A percentile compares a stretch with the other conserved stretches of the same genome.
These are phyloP conservation scores for Corydoras maculifer DNA, from an alignment of 2,113 vertebrate genomes.

Conservation along the genomic window DNA sequence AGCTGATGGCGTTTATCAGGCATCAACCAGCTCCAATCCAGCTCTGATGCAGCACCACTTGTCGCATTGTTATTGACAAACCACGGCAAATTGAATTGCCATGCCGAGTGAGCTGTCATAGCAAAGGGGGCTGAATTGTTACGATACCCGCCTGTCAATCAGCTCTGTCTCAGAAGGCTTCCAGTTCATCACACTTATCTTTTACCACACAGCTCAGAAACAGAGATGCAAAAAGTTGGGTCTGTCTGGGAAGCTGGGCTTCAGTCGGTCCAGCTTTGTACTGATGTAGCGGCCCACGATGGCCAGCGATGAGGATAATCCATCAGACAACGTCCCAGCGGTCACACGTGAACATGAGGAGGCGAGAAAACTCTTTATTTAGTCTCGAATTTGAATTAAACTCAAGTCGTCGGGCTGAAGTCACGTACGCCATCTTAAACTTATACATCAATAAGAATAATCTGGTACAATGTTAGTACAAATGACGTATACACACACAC, in stretches of 20 bases:
- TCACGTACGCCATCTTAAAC: too few relatives aligned
- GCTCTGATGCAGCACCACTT: constrained; percentile 48
- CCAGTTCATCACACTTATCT: constrained; percentile 56
- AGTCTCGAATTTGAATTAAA: too few relatives aligned
- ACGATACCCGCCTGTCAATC: constrained; percentile 55
- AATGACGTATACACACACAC: too few relatives aligned
- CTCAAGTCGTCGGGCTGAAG: too few relatives aligned
- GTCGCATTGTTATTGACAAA: constrained; percentile 57
- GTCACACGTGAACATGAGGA: too few relatives aligned
- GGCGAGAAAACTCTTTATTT: too few relatives aligned
- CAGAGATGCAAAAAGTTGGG: constrained; percentile 19
- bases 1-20: constrained; percentile 58
- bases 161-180: constrained; percentile 49
- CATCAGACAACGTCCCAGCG: too few relatives aligned
- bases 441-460: too few relatives aligned
- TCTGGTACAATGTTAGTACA: too few relatives aligned
- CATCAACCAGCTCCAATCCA: constrained; percentile 39
- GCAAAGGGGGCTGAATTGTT: constrained; percentile 51
- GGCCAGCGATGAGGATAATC: too few relatives aligned
- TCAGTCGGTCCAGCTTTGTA: too few relatives aligned
- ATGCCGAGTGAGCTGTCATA: constrained; percentile 48
- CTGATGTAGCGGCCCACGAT: too few relatives aligned
- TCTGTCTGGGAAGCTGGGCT: not conserved
- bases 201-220: constrained; percentile 23
- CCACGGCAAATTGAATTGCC: constrained; percentile 56